phyloP scores from a whole-genome alignment of 2,888 invertebrate species.

The Hipparchia semele region DNA sequence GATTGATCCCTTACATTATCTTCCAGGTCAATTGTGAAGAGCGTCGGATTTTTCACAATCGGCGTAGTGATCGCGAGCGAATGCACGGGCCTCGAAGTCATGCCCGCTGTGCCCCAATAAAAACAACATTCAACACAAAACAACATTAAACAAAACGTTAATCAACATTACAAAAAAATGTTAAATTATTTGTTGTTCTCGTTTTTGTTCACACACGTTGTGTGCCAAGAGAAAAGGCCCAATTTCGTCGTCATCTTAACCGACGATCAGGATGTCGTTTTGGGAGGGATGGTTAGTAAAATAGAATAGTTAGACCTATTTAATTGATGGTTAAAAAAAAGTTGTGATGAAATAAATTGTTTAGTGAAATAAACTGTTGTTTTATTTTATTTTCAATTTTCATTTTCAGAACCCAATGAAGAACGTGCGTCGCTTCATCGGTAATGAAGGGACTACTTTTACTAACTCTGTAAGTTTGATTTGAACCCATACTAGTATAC shows the following conservation, averaged over 20 bases:
- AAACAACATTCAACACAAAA: constrained; percentile 28
- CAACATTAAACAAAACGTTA: constrained; percentile 36
- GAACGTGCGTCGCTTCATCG: constrained; percentile 84
- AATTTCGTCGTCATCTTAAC: constrained; percentile 92
- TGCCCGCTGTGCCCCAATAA: constrained; percentile 83
- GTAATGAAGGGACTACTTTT: constrained; percentile 86
- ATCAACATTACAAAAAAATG: constrained; percentile 60
- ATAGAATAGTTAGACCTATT: constrained; percentile 35
- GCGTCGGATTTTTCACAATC: constrained; percentile 89
- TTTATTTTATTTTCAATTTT: constrained; percentile 43
- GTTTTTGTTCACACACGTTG: constrained; percentile 47
- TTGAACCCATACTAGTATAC: background rate
- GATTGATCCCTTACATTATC: constrained; percentile 52
- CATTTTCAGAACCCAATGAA: constrained; percentile 86
- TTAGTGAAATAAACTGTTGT: constrained; percentile 56
- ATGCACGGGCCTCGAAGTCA: constrained; percentile 88
- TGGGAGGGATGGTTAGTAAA: constrained; percentile 89
- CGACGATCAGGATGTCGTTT: constrained; percentile 92
- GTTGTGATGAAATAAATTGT: constrained; percentile 57
- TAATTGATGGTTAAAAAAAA: constrained; percentile 29
- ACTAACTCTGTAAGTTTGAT: constrained; percentile 87
- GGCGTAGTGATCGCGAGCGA: constrained; percentile 91
- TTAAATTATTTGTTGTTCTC: constrained; percentile 66
- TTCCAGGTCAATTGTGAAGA: constrained; percentile 91
- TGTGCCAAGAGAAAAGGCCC: constrained; percentile 66